Evolutionary conservation across 2,113 vertebrate genomes (phyloP), one percentile per base, ranked within the genome.

Genomic region (Ciconia stormi): DNA sequence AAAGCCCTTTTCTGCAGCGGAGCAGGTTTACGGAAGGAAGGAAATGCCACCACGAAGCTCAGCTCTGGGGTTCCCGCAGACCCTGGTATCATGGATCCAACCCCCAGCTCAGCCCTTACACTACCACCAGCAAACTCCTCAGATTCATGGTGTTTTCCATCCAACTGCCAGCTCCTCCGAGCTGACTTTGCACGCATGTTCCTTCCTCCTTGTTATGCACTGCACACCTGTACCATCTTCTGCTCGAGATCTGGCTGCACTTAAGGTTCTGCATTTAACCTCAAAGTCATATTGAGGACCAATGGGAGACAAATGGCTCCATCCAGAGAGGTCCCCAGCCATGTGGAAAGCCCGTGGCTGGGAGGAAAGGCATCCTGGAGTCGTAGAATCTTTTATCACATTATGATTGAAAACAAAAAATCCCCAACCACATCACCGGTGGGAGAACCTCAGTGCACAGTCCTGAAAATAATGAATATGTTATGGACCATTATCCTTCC

Each of bases 401-500:
- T 17, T 13, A 4, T 2, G 42, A 55, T 30, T 27, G 58, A 56
- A 92, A 92, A 53, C 62, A 82, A 72, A 73, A 90, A 55, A 14
- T 7, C 80, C 71, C 62, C 77, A 70, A 38, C 47, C 77, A 73
- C 70, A 59, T 61, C 82, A 38, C 52, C 38, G 6, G 62, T 90
- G 88, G 81, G 82, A 93, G 90, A 96, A 84, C 46, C 87, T 71
- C 82, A 44, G 81, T 9, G 73, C 89, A 81, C n/a, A 93, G 67
- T 40, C 63, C 94, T 94, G 94, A 91, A 89, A 95, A 90, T 90
- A 93, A 95, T 65, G 95, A 93, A 82, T 87, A 66, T 19, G 87
- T 89, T 96, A 78, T 96, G 94, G 87, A 23, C 82, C 97, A 97
- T 96, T 96, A 95, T 97, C 88, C 82, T 40, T 69, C 82, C 80